Conservation (phyloP, 2,113 vertebrate species). For the Delphinus delphis region DNA sequence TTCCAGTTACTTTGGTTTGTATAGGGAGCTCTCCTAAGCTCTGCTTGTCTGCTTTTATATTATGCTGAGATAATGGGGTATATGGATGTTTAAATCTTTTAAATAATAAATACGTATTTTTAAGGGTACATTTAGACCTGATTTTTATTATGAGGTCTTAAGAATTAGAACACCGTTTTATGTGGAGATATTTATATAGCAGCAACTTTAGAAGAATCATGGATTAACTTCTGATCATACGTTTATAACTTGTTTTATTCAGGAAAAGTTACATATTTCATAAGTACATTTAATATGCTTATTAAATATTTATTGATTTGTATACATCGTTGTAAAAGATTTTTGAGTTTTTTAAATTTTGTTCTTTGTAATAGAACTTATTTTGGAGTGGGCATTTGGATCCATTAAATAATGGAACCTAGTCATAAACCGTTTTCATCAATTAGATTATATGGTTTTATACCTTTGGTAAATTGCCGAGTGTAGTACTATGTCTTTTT, state of each 20-base stretch:
- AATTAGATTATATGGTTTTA: neutral
- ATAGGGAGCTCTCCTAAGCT: neutral
- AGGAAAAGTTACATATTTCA: neutral
- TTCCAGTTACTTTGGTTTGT: neutral
- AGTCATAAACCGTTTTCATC: neutral
- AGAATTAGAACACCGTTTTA: neutral
- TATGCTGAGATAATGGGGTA: neutral
- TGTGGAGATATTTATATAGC: neutral
- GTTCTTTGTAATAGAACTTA: neutral
- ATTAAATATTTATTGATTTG: neutral
- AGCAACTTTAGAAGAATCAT: neutral
- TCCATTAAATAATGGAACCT: neutral
- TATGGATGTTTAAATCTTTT: neutral
- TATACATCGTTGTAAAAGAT: neutral
- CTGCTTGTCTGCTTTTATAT: neutral
- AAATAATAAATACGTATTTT: neutral
- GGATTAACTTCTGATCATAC: neutral
- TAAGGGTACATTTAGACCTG: neutral
- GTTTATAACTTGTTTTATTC: neutral
- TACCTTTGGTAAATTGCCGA: neutral
- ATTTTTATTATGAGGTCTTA: neutral
- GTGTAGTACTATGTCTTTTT: neutral
- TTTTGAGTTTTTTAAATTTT: neutral
- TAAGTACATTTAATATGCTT: neutral
- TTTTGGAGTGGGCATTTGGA: neutral